Percentiles rank a stretch among this genome's conserved stretches.
phyloP scores from a whole-genome alignment of 2,888 invertebrate genomes.

The Ashinkailepas kermadecensis region DNA sequence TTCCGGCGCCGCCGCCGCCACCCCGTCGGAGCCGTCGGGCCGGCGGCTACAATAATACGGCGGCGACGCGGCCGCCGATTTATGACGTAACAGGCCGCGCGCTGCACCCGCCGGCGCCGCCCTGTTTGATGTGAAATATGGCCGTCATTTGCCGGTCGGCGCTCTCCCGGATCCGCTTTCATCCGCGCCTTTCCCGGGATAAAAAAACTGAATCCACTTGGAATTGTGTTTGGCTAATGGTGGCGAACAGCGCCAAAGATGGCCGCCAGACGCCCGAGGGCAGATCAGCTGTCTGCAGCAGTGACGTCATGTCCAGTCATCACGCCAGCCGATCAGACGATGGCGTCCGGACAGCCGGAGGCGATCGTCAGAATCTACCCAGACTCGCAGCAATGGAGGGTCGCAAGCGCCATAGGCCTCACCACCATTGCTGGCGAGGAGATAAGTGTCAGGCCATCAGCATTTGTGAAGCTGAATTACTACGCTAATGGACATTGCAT shows the following conservation, averaged over 20 bases:
- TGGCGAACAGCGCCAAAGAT: background rate
- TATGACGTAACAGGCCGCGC: conserved; percentile 1
- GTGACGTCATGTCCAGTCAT: too few relatives aligned
- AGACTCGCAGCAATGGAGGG: too few relatives aligned
- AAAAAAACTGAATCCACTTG: conserved; percentile 4
- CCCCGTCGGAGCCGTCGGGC: background rate
- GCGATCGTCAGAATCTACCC: too few relatives aligned
- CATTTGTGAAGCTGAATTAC: too few relatives aligned
- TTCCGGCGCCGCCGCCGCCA: background rate
- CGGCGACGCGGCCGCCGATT: background rate
- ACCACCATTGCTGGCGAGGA: too few relatives aligned
- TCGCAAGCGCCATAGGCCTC: too few relatives aligned
- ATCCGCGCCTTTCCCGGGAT: background rate
- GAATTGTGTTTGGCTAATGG: background rate
- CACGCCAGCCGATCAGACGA: too few relatives aligned
- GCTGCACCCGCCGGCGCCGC: background rate
- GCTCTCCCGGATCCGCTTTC: conserved; percentile 5
- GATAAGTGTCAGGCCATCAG: too few relatives aligned
- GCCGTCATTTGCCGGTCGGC: conserved; percentile 4
- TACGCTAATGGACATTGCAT: too few relatives aligned
- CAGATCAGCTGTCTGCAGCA: background rate
- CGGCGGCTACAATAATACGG: background rate
- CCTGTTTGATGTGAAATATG: conserved; percentile 5
- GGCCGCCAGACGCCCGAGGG: background rate
- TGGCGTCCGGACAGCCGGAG: too few relatives aligned